phyloP scores from a whole-genome alignment of 2,113 vertebrate species.

The Caloenas nicobarica region DNA sequence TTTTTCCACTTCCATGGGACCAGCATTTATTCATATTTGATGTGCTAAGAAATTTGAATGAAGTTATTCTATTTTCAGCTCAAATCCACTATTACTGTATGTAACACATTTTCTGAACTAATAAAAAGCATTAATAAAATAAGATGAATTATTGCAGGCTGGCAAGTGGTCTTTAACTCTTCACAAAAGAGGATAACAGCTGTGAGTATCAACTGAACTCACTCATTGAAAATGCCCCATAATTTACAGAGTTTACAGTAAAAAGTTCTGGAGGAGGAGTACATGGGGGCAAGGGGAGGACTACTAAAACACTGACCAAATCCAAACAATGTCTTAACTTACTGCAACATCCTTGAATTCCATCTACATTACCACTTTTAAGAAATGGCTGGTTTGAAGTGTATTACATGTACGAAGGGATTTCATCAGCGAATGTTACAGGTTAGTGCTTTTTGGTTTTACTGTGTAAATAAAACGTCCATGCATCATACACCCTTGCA shows the following conservation, averaged over 20 bases:
- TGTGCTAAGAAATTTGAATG: not conserved
- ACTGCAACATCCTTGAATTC: not conserved
- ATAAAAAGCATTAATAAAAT: not conserved
- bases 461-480: slow-evolving; percentile 21
- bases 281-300: not conserved
- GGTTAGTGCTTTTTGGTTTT: not conserved
- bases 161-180: slow-evolving; percentile 17
- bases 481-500: not conserved
- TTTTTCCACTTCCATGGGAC: not conserved
- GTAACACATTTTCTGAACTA: not conserved
- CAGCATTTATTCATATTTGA: not conserved
- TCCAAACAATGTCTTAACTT: not conserved
- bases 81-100: not conserved
- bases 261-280: not conserved
- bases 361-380: not conserved
- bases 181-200: not conserved
- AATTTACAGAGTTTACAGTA: not conserved
- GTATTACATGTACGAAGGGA: not conserved
- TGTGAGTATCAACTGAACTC: slow-evolving; percentile 35
- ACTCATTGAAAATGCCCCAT: not conserved
- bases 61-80: not conserved
- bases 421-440: not conserved
- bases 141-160: not conserved
- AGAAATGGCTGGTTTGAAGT: not conserved
- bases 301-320: not conserved